These are phyloP conservation scores for Podilymbus podiceps DNA, from an alignment of 2,113 vertebrate genomes.

Conservation along the genomic window DNA sequence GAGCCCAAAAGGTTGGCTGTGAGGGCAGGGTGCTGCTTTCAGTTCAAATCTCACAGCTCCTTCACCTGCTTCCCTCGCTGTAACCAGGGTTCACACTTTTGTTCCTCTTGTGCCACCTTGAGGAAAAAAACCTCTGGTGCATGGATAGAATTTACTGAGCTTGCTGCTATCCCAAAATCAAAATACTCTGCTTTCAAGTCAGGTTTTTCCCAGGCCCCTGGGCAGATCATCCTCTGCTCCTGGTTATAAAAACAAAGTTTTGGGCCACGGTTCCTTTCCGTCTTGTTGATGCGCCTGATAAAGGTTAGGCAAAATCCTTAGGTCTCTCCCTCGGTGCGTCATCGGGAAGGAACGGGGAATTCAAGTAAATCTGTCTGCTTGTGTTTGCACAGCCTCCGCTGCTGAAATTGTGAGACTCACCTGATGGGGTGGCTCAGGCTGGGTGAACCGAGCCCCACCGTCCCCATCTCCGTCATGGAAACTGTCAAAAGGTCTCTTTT, in stretches of 20 bases:
- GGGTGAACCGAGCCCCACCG: background rate
- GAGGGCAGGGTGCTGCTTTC: background rate
- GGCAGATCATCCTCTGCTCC: background rate
- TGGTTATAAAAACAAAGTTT: background rate
- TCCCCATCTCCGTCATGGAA: background rate
- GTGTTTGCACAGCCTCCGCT: background rate
- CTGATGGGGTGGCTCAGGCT: background rate
- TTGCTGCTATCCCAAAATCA: background rate
- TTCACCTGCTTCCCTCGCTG: background rate
- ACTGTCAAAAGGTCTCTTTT: background rate
- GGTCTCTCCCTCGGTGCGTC: background rate
- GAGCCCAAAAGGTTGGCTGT: background rate
- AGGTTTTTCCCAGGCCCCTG: background rate
- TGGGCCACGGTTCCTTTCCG: fast-evolving
- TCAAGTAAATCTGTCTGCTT: background rate
- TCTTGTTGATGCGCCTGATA: background rate
- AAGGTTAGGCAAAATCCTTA: background rate
- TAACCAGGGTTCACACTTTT: background rate
- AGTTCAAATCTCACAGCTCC: background rate
- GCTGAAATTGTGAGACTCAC: background rate
- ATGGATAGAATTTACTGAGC: background rate
- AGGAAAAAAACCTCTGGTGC: constrained; percentile 6
- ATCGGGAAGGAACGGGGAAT: background rate
- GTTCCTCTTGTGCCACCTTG: constrained; percentile 55
- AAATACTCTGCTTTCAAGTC: background rate